Conservation (phyloP, 2,797 vertebrate species). For the Lemur catta region DNA sequence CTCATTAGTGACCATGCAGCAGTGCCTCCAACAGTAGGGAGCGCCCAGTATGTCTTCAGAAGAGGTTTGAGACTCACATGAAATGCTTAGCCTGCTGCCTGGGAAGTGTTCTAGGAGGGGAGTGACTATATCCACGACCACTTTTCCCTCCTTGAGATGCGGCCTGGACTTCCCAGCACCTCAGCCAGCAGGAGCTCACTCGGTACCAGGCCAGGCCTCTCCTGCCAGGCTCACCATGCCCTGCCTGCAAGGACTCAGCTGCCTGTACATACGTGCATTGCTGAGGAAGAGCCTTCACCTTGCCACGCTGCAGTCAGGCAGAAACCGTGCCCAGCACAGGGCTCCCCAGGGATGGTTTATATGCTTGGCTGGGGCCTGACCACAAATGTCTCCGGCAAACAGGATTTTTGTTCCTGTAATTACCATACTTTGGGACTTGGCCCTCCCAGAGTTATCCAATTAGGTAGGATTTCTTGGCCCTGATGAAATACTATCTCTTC, state of each 20-base stretch:
- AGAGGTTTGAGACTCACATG: background rate
- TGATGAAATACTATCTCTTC: background rate
- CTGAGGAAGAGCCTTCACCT: background rate
- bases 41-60: accelerated
- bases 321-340: too few relatives aligned
- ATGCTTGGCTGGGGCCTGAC: background rate
- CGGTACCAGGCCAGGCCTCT: accelerated
- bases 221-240: accelerated
- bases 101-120: background rate
- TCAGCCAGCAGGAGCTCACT: background rate
- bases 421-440: background rate
- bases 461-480: background rate
- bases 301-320: accelerated
- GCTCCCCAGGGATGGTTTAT: too few relatives aligned
- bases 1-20: accelerated
- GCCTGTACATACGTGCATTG: background rate
- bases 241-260: background rate
- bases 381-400: background rate
- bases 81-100: background rate
- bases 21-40: background rate
- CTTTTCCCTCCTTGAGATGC: background rate
- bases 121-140: background rate
- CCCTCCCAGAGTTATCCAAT: background rate
- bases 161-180: background rate
- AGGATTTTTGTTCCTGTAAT: background rate